These are phyloP conservation scores for Nomada ferruginata DNA, from an alignment of 2,888 invertebrate genomes.

Conservation along the genomic window DNA sequence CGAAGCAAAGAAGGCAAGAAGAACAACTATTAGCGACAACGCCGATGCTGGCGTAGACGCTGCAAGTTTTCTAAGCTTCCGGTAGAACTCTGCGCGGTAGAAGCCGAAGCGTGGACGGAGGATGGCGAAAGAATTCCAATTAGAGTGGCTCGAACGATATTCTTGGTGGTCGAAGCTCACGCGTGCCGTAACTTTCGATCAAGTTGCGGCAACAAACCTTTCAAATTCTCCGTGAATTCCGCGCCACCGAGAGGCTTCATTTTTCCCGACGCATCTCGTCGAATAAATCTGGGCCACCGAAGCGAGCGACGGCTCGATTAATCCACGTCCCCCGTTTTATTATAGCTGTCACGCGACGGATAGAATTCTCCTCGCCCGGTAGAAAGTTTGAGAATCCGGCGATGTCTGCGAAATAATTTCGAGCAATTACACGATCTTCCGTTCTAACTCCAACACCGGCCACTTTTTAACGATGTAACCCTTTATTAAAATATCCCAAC, in stretches of 20 bases:
- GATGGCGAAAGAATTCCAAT: conserved; percentile 67
- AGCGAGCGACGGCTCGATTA: conserved; percentile 39
- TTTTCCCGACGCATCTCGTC: conserved; percentile 24
- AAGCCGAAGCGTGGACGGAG: neutral
- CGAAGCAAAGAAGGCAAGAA: neutral
- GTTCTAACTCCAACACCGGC: neutral
- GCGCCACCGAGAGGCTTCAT: conserved; percentile 37
- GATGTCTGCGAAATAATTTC: conserved; percentile 28
- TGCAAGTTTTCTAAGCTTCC: conserved; percentile 22
- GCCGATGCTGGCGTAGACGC: neutral
- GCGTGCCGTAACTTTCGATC: conserved; percentile 53
- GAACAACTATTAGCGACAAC: conserved; percentile 13
- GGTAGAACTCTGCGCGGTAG: neutral
- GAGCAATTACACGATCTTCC: conserved; percentile 11
- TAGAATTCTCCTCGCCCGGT: neutral
- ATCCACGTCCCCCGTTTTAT: conserved; percentile 30
- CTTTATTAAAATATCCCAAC: conserved; percentile 18
- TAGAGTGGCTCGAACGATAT: conserved; percentile 54
- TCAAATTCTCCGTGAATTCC: conserved; percentile 44
- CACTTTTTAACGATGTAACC: conserved; percentile 23
- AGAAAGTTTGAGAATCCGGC: neutral
- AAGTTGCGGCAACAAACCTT: conserved; percentile 47
- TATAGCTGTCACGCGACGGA: conserved; percentile 7
- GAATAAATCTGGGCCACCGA: conserved; percentile 41
- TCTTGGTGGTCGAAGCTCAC: neutral